Base-by-base conservation (phyloP, 2,113 vertebrate species). In the Gavia stellata region DNA sequence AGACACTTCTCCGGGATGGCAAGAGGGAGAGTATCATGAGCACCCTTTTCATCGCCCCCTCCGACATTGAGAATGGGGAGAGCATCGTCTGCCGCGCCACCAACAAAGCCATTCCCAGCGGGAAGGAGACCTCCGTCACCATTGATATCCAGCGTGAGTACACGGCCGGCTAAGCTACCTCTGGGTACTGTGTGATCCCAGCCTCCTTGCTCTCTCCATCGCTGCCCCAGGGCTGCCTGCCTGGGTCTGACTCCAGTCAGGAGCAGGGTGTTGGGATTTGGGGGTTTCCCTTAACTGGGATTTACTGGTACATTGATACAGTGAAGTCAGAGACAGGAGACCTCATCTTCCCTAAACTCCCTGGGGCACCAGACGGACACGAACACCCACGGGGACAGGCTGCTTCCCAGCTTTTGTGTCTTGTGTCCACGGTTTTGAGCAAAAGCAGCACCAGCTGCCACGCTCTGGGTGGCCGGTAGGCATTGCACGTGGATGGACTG, bases 141-240 rank as follows among this genome's bases (percentile, higher is more conserved):
- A 99, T 99, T 1, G 99, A 99, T 96, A 99, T 99, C 97, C 99
- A 99, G 77, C 99, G 99, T 99, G 98, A 99, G 99, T 98, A 44
- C 44, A 1, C 2, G 0, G 28, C 33, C 2, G 0, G n/a, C 56
- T 2, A 9, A 21, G 50, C 67, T 36, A 1, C 23, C 59, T 4
- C 36, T 6, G 71, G 4, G 55, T 5, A 8, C 56, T 12, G n/a
- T 2, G 23, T 9, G 4, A 31, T 14, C 50, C 16, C 25, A 0
- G 3, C 25, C 44, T 49, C 44, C n/a, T 34, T 10, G 3, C 28
- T 58, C 44, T 8, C n/a, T 40, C 74, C 52, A 10, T 12, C 4
- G 0, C 66, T 36, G 25, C 56, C 80, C 34, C 28, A 21, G 31
- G 23, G 28, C 66, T 47, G 10, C 9, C 33, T 1, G 0, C 18